A percentile compares a stretch with the other conserved stretches of the same genome.
phyloP scores from a whole-genome alignment of 92 coral and sea anemone species.

The Epizoanthus scotinus region DNA sequence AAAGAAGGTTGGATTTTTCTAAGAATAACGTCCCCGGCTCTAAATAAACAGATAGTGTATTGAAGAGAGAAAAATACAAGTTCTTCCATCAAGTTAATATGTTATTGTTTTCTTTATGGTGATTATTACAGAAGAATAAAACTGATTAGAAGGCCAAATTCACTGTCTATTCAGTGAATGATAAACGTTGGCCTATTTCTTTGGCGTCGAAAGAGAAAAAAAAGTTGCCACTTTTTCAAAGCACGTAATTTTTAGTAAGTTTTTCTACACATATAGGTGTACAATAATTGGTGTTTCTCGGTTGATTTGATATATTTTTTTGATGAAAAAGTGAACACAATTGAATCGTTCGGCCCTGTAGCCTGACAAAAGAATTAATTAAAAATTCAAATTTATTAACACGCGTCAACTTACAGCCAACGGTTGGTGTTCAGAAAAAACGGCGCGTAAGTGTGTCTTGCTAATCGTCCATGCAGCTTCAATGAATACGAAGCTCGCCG shows the following conservation, averaged over 20 bases:
- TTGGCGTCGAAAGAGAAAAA: no score
- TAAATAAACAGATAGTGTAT: slow-evolving; percentile 10
- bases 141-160: neutral
- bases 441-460: no score
- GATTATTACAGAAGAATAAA: neutral
- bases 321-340: neutral
- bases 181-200: no score
- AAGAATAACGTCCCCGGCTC: neutral
- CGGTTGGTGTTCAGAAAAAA: neutral
- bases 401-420: slow-evolving; percentile 4
- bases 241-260: no score
- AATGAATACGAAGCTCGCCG: neutral
- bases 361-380: slow-evolving; percentile 7
- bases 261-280: no score
- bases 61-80: neutral
- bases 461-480: no score
- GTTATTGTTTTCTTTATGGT: neutral
- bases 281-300: no score
- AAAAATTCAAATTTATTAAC: neutral
- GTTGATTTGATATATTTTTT: no score
- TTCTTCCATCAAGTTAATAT: neutral
- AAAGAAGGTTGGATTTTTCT: neutral
- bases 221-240: neutral
- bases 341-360: neutral
- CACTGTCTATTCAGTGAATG: no score